Conservation (phyloP, 2,888 invertebrate genomes). For the Melanchra persicariae region DNA sequence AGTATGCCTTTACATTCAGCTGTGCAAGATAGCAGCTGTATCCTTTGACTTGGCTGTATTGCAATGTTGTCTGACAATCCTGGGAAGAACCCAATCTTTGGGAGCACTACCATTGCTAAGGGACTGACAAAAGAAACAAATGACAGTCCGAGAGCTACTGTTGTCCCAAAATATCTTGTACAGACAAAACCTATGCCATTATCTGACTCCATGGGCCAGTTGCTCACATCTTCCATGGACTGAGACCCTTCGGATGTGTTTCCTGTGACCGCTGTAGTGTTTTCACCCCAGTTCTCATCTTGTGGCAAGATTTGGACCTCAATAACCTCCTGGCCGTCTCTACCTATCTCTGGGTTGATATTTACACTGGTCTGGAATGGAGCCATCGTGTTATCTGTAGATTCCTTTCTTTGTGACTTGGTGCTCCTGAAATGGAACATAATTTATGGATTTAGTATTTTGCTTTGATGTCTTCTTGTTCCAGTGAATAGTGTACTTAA, state of each 20-base stretch:
- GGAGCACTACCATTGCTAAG: slow-evolving; percentile 98
- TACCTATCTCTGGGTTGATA: slow-evolving; percentile 93
- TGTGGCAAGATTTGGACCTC: slow-evolving; percentile 99
- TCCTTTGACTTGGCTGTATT: slow-evolving; percentile 92
- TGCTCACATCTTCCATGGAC: slow-evolving; percentile 97
- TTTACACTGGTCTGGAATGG: slow-evolving; percentile 97
- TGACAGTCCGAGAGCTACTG: slow-evolving; percentile 94
- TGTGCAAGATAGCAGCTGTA: slow-evolving; percentile 95
- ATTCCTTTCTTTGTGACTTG: slow-evolving; percentile 92
- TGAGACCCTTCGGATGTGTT: slow-evolving; percentile 99
- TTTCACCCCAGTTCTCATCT: slow-evolving; percentile 99
- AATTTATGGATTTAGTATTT: neutral
- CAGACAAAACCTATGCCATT: slow-evolving; percentile 94
- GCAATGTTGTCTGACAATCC: slow-evolving; percentile 93
- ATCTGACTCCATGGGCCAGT: slow-evolving; percentile 95
- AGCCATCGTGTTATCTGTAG: slow-evolving; percentile 93
- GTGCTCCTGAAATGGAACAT: slow-evolving; percentile 89
- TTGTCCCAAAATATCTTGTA: slow-evolving; percentile 95
- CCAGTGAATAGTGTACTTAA: neutral
- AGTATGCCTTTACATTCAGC: slow-evolving; percentile 98
- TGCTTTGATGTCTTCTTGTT: neutral
- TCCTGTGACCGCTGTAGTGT: slow-evolving; percentile 98
- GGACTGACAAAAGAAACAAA: slow-evolving; percentile 97
- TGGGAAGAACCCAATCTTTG: slow-evolving; percentile 96
- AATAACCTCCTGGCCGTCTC: slow-evolving; percentile 97